A percentile compares a stretch with the other conserved stretches of the same genome.
phyloP scores from a whole-genome alignment of 2,113 vertebrate species.

The Menidia beryllina region DNA sequence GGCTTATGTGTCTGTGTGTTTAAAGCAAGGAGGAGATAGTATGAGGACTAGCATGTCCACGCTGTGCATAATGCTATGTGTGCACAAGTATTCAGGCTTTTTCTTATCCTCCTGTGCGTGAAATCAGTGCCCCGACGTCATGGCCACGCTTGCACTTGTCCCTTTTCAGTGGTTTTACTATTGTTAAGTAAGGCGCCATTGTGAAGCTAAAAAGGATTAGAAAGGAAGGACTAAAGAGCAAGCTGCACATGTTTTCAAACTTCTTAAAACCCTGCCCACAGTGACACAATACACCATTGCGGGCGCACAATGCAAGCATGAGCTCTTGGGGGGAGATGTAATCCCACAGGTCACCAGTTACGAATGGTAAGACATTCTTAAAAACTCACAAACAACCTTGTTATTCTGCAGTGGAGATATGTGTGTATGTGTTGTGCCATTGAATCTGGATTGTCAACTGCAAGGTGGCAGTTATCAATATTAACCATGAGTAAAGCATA shows the following conservation, averaged over 20 bases:
- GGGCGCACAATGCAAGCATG: slow-evolving; percentile 34
- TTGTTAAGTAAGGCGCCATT: slow-evolving; percentile 73
- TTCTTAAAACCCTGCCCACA: slow-evolving; percentile 58
- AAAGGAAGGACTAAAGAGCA: slow-evolving; percentile 60
- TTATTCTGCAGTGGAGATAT: slow-evolving; percentile 23
- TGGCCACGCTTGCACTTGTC: slow-evolving; percentile 73
- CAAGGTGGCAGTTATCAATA: slow-evolving; percentile 66
- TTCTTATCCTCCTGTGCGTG: slow-evolving; percentile 49
- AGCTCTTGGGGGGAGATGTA: slow-evolving; percentile 43
- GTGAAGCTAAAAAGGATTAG: slow-evolving; percentile 75
- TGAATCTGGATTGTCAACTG: slow-evolving; percentile 60
- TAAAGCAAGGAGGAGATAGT: slow-evolving; percentile 26
- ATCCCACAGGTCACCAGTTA: slow-evolving; percentile 63
- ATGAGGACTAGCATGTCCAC: slow-evolving; percentile 59
- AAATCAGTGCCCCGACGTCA: slow-evolving; percentile 76
- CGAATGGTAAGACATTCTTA: slow-evolving; percentile 55
- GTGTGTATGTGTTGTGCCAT: slow-evolving; percentile 24
- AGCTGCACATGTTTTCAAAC: slow-evolving; percentile 62
- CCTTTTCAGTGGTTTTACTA: slow-evolving; percentile 68
- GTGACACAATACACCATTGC: slow-evolving; percentile 56
- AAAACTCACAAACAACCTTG: slow-evolving; percentile 45
- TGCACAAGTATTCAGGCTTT: slow-evolving; percentile 6
- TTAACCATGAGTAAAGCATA: slow-evolving; percentile 65
- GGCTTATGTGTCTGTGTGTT: slow-evolving; percentile 36
- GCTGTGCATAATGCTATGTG: slow-evolving; percentile 26